Base-by-base conservation (phyloP, 2,888 invertebrate species). In the Xiphydria camelus region DNA sequence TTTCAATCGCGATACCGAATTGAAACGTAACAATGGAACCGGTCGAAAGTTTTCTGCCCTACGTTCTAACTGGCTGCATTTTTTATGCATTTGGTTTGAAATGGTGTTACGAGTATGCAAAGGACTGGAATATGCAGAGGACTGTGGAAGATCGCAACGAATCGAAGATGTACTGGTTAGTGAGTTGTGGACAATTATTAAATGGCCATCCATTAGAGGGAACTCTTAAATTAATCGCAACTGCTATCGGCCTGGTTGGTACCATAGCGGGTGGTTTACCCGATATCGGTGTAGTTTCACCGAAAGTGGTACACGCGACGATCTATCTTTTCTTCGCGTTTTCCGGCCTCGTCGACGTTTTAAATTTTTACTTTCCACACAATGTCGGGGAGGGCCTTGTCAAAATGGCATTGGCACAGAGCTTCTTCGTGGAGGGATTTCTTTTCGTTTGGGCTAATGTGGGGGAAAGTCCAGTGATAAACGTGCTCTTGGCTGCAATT, bases 321-420 rank as follows among this genome's bases (percentile, higher is more conserved):
- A 69, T 76, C 32, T 76, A 76, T 51, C 61, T 76, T 0, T 76
- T 76, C 41, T 76, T 76, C 46, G 76, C 75, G 3, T 69, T 76
- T 39, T 76, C 75, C 38, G 76, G 76, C 5, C 57, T 76, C 1
- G 71, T 75, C 2, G 76, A 76, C 46, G 69, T 76, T 4, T 51
- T 76, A 3, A 65, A 70, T 38, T 76, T 75, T 57, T 76, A 76
- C 49, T 76, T 74, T 48, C 73, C 73, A 2, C 63, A 60, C 10
- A 70, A 68, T 32, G 61, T 76, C 10, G 72, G 73, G 4, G 60
- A 59, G 19, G 75, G 75, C 3, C 49, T 76, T 5, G 66, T 69
- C 2, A 72, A 75, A 54, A 59, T 76, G 45, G 67, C 70, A 0
- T 54, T 76, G 1, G 73, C 73, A 3, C 68, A 75, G 26, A 73